Conservation (phyloP, 1,140 invertebrate species). For the Sminthurides bifidus region DNA sequence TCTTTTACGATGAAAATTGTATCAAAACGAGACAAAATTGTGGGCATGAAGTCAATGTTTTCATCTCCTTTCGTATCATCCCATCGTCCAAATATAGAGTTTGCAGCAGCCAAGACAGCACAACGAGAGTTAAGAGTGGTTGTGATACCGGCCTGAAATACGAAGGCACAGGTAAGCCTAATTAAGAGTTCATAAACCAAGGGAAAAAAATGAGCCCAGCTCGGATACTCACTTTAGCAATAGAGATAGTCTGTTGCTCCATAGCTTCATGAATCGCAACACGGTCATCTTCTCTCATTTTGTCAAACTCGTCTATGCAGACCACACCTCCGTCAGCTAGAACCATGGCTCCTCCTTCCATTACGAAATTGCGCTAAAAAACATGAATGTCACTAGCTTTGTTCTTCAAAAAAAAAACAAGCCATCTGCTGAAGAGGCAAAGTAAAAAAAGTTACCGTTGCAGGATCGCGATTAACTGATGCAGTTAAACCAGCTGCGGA, state of each 20-base stretch:
- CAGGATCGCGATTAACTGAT: constrained; percentile 87
- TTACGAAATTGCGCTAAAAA: constrained; percentile 86
- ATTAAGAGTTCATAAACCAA: not conserved
- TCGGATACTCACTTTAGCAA: constrained; percentile 72
- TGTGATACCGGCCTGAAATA: constrained; percentile 80
- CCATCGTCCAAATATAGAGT: constrained; percentile 97
- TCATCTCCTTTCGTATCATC: constrained; percentile 96
- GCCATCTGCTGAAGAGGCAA: not conserved
- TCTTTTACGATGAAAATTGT: constrained; percentile 99
- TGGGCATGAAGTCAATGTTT: constrained; percentile 99
- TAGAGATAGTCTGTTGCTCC: constrained; percentile 99
- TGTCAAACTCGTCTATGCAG: constrained; percentile 99
- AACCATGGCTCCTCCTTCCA: constrained; percentile 99
- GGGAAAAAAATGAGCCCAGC: constrained; percentile 66
- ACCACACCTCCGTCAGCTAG: constrained; percentile 97
- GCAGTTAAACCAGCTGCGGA: constrained; percentile 97
- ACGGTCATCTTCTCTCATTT: constrained; percentile 98
- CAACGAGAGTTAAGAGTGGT: constrained; percentile 97
- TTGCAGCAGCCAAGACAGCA: constrained; percentile 95
- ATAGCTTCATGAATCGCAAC: constrained; percentile 99
- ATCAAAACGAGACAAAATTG: constrained; percentile 98
- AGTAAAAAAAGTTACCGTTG: constrained; percentile 50
- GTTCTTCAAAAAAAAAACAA: not conserved
- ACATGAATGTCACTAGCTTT: constrained; percentile 23
- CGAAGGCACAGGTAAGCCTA: constrained; percentile 1